phyloP scores from a whole-genome alignment of 2,888 invertebrate species.

The Protophormia terraenovae region DNA sequence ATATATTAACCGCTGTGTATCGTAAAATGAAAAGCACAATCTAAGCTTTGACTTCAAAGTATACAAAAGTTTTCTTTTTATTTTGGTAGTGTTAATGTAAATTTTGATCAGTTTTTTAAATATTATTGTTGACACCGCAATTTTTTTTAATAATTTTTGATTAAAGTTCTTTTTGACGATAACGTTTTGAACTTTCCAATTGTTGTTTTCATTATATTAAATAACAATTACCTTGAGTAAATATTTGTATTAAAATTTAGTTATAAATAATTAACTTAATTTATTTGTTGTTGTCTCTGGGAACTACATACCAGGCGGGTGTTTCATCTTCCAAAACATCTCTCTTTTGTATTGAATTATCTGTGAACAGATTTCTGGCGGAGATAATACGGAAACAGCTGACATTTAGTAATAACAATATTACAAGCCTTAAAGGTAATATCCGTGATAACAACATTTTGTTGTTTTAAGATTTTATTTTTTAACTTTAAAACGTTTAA shows the following conservation, averaged over 20 bases:
- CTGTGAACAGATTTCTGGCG: constrained; percentile 48
- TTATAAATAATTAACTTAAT: neutral
- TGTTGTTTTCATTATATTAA: neutral
- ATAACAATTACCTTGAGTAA: neutral
- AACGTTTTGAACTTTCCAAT: constrained; percentile 5
- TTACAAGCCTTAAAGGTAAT: constrained; percentile 54
- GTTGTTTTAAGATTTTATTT: constrained; percentile 19
- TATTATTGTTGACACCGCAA: neutral
- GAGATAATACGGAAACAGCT: constrained; percentile 45
- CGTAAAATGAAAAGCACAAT: too few relatives aligned
- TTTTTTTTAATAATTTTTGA: neutral
- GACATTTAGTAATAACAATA: constrained; percentile 61
- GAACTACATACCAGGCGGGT: constrained; percentile 75
- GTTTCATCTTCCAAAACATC: constrained; percentile 65
- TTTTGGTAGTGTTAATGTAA: neutral
- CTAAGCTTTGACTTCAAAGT: too few relatives aligned
- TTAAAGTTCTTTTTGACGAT: neutral
- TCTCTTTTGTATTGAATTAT: constrained; percentile 61
- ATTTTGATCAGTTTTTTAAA: neutral
- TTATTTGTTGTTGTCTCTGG: neutral
- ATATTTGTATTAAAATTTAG: neutral
- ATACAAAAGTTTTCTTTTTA: too few relatives aligned
- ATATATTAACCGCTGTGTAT: too few relatives aligned
- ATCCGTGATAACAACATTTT: constrained; percentile 38
- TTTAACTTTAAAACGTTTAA: neutral